Conservation (phyloP, 1,140 invertebrate species). For the Tetranychus cinnabarinus region DNA sequence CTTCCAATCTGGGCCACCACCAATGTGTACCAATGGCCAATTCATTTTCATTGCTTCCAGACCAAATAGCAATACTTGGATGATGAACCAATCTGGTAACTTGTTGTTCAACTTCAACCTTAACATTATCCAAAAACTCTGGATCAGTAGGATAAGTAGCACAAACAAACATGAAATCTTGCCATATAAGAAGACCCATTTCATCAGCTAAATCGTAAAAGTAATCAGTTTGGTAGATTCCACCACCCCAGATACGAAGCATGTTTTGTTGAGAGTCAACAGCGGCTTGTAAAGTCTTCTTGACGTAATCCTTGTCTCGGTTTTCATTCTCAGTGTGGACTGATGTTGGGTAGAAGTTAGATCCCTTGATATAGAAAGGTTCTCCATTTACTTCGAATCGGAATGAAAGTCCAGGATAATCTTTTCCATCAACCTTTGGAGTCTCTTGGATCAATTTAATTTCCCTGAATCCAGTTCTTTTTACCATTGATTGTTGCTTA, state of each 20-base stretch:
- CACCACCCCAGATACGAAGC: conserved; percentile 90
- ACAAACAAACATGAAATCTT: conserved; percentile 34
- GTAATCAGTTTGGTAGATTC: conserved; percentile 69
- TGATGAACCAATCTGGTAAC: conserved; percentile 52
- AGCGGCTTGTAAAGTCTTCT: conserved; percentile 37
- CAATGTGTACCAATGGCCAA: conserved; percentile 57
- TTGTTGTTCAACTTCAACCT: conserved; percentile 55
- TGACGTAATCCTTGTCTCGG: conserved; percentile 26
- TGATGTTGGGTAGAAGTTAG: conserved; percentile 68
- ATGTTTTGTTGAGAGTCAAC: conserved; percentile 70
- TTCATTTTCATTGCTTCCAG: conserved; percentile 97
- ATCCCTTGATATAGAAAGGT: conserved; percentile 79
- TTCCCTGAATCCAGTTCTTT: conserved; percentile 59
- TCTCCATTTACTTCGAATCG: conserved; percentile 66
- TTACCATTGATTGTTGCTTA: conserved; percentile 18
- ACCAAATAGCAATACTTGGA: conserved; percentile 32
- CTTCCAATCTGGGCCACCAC: conserved; percentile 20
- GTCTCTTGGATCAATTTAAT: conserved; percentile 34
- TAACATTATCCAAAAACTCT: conserved; percentile 45
- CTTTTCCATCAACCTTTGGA: conserved; percentile 5
- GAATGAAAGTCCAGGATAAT: conserved; percentile 41
- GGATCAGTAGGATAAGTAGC: conserved; percentile 63
- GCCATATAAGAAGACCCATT: no score
- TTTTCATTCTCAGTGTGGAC: conserved; percentile 47
- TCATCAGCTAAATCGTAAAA: conserved; percentile 37